These are phyloP conservation scores for Leptinotarsa tumamoca DNA, from an alignment of 2,888 invertebrate species.

Conservation along the genomic window DNA sequence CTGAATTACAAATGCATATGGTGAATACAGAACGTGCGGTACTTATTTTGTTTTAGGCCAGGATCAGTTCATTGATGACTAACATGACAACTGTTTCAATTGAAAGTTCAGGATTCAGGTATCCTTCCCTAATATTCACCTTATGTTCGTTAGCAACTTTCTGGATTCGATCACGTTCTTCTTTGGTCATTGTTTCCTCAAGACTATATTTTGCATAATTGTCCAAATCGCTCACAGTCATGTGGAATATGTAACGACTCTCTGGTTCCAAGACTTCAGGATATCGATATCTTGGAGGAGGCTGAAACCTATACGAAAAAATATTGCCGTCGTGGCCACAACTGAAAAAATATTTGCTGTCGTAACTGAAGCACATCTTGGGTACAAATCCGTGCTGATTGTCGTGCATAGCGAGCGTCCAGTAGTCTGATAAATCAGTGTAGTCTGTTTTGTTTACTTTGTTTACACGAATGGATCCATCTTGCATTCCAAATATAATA, in stretches of 20 bases:
- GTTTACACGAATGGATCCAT: constrained; percentile 73
- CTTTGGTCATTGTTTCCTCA: constrained; percentile 79
- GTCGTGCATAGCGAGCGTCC: constrained; percentile 82
- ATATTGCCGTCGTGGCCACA: constrained; percentile 74
- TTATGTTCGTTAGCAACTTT: constrained; percentile 73
- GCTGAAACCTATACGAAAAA: constrained; percentile 75
- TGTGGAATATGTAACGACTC: constrained; percentile 26
- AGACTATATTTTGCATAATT: constrained; percentile 65
- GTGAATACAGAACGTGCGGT: no score
- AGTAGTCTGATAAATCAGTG: constrained; percentile 74
- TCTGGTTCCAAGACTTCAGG: constrained; percentile 35
- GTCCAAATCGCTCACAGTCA: constrained; percentile 62
- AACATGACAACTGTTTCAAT: no score
- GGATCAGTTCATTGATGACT: no score
- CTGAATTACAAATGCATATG: no score
- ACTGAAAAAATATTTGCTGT: constrained; percentile 70
- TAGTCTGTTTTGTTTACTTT: constrained; percentile 67
- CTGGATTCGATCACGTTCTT: constrained; percentile 74
- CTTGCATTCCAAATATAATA: constrained; percentile 72
- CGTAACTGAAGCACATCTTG: constrained; percentile 73
- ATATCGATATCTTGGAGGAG: constrained; percentile 50
- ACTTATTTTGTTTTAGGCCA: no score
- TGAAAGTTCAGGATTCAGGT: no score
- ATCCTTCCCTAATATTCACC: constrained; percentile 11
- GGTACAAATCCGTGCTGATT: constrained; percentile 76